Conservation (phyloP, 2,113 vertebrate genomes). For the Corythornis vintsioides region DNA sequence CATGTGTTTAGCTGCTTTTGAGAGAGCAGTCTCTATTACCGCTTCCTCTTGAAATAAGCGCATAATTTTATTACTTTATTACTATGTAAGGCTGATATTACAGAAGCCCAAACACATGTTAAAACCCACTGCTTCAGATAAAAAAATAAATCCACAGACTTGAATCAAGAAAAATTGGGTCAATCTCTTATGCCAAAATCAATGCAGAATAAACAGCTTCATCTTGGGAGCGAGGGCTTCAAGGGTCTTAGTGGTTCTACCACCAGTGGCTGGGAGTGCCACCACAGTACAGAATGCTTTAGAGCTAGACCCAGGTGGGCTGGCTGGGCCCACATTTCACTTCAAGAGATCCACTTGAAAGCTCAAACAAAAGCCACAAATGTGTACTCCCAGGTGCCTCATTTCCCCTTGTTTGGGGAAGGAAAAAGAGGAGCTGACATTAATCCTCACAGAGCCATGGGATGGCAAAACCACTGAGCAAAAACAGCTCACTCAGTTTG, state of each 20-base stretch:
- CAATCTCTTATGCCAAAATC: background rate
- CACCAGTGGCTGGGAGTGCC: background rate
- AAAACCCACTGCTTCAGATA: background rate
- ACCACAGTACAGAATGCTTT: background rate
- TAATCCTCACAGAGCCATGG: background rate
- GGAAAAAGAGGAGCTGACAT: background rate
- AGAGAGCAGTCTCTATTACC: constrained; percentile 1
- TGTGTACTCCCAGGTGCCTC: accelerated
- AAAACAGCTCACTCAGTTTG: accelerated
- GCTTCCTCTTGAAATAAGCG: background rate
- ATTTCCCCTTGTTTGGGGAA: background rate
- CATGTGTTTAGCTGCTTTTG: background rate
- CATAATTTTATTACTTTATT: background rate
- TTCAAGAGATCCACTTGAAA: background rate
- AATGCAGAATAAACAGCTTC: background rate
- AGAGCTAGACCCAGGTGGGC: background rate
- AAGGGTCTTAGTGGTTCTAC: background rate
- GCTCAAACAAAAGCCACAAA: background rate
- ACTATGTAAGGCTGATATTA: background rate
- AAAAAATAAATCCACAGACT: background rate
- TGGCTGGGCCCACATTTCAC: accelerated
- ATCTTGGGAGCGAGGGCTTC: accelerated
- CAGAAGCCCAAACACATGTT: background rate
- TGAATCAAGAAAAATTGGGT: background rate
- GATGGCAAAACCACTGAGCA: accelerated